Conservation (phyloP, 2,797 vertebrate species). For the Urocyon cinereoargenteus region DNA sequence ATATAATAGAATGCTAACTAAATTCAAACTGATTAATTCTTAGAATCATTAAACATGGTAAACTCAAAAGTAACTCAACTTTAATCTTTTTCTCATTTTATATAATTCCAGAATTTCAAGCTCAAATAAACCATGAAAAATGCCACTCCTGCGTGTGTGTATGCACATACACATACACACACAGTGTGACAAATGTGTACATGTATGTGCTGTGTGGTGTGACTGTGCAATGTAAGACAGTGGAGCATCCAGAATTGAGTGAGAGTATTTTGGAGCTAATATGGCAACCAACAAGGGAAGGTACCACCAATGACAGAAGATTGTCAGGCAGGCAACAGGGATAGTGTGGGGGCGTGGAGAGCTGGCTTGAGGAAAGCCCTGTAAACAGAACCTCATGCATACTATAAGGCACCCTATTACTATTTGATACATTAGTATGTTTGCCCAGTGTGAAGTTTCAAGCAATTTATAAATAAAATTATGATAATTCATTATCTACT, state of each 20-base stretch:
- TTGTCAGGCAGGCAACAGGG: neutral
- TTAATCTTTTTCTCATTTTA: neutral
- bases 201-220: neutral
- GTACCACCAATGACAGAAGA: neutral
- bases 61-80: neutral
- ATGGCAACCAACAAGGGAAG: neutral
- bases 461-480: neutral
- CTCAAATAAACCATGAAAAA: neutral
- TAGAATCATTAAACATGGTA: neutral
- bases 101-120: neutral
- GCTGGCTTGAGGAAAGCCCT: neutral
- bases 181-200: neutral
- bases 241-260: neutral
- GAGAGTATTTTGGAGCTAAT: neutral
- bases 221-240: neutral
- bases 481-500: neutral
- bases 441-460: neutral
- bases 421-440: neutral
- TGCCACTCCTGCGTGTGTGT: neutral
- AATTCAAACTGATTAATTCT: neutral
- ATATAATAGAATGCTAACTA: neutral
- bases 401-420: neutral
- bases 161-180: neutral
- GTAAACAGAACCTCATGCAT: neutral
- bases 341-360: neutral